phyloP scores from a whole-genome alignment of 2,888 invertebrate genomes.

The Rotaria socialis region DNA sequence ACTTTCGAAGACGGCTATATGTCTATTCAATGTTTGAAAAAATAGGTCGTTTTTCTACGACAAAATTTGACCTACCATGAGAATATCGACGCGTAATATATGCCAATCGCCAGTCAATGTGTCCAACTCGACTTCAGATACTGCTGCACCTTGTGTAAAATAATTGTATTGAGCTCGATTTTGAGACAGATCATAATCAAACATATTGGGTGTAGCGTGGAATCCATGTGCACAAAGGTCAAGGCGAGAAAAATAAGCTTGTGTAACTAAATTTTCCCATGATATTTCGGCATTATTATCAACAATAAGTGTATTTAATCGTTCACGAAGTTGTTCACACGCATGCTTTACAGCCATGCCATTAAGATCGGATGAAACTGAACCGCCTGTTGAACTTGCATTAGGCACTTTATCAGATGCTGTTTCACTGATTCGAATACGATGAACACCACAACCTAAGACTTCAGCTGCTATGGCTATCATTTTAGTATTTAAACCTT shows the following conservation, averaged over 20 bases:
- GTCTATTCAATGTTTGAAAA: no score
- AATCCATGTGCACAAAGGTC: slow-evolving; percentile 37
- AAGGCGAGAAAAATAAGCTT: slow-evolving; percentile 40
- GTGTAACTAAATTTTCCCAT: slow-evolving; percentile 74
- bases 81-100: slow-evolving; percentile 54
- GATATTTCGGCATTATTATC: slow-evolving; percentile 67
- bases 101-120: slow-evolving; percentile 70
- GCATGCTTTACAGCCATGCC: slow-evolving; percentile 65
- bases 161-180: slow-evolving; percentile 49
- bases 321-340: slow-evolving; percentile 69
- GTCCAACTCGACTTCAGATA: slow-evolving; percentile 71
- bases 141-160: slow-evolving; percentile 56
- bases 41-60: no score
- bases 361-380: slow-evolving; percentile 55
- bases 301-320: slow-evolving; percentile 69
- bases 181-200: not conserved
- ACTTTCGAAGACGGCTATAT: no score
- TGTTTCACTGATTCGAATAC: slow-evolving; percentile 53
- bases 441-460: slow-evolving; percentile 51
- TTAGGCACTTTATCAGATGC: no score
- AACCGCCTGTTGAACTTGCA: slow-evolving; percentile 53
- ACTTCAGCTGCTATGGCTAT: slow-evolving; percentile 54
- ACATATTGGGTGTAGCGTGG: slow-evolving; percentile 1
- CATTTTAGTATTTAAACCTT: slow-evolving; percentile 53
- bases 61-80: slow-evolving; percentile 49